Base-by-base conservation (phyloP, 2,113 vertebrate species). In the Elachura formosa region DNA sequence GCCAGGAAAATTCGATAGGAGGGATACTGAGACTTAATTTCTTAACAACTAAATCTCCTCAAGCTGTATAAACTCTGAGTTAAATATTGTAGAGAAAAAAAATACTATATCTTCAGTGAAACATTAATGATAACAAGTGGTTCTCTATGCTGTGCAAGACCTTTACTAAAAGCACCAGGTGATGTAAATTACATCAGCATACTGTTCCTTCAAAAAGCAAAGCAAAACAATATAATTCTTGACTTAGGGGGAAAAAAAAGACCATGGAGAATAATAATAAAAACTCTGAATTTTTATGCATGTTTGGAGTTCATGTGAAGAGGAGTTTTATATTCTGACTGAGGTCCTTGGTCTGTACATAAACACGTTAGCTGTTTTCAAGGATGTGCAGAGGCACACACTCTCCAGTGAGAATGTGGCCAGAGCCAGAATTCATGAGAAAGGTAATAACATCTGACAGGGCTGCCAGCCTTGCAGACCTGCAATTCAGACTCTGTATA, bases 171-270 rank as follows among this genome's bases (percentile, higher is more conserved):
- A 59, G 5, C n/a, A 69, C 21, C 73, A 83, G 33, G 63, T 96
- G 82, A 92, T 82, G 45, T 82, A 45, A 78, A 73, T 90, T 41
- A 17, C 43, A 68, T 72, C 59, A 80, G 19, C 24, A 34, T 26
- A 64, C 21, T n/a, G 25, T 86, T 83, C 54, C 46, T 80, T 77
- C 63, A 46, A n/a, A 81, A 87, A 77, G 25, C 63, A 80, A 55
- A 77, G 67, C 36, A 74, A 91, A 78, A n/a, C 38, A 14, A 8
- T 28, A 12, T 68, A 45, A 84, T 87, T 69, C 36, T 34, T 81
- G 45, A 54, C 19, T 62, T 52, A 6, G 4, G 13, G 3, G 0
- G 2, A 0, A 2, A 4, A 28, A 12, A 17, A n/a, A 41, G 24
- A 5, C n/a, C 9, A 6, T 31, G 31, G 36, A 76, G 58, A 73